Evolutionary conservation across 2,113 vertebrate species (phyloP).

Genomic region (Amphilophus citrinellus): DNA sequence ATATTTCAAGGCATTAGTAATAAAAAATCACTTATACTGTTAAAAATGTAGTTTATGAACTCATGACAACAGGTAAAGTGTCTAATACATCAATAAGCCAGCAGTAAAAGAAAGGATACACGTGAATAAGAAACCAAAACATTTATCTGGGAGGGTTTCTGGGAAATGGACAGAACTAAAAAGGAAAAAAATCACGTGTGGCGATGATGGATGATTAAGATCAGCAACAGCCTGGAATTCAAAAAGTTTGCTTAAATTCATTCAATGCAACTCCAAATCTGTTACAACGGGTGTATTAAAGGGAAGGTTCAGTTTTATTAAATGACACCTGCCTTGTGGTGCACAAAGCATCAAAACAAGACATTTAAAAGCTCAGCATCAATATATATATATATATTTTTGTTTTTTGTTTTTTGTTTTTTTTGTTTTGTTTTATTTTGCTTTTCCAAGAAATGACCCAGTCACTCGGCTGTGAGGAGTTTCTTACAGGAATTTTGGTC

Average conservation of each 20-base stretch:
- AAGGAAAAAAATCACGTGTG: neutral
- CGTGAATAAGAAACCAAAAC: neutral
- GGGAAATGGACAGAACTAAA: neutral
- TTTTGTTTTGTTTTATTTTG: too few relatives aligned
- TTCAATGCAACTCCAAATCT: neutral
- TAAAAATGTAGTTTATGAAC: neutral
- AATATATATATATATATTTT: neutral
- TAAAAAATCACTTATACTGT: neutral
- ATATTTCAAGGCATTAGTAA: neutral
- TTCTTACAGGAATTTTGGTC: neutral
- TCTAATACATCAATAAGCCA: neutral
- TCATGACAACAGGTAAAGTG: neutral
- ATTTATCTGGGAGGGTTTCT: neutral
- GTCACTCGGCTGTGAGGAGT: neutral
- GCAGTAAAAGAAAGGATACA: neutral
- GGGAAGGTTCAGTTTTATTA: neutral
- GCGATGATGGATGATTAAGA: neutral
- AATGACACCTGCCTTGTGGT: neutral
- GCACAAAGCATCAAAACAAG: neutral
- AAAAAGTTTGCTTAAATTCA: neutral
- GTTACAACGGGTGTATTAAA: neutral
- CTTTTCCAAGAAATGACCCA: neutral
- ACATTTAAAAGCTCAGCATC: fast-evolving
- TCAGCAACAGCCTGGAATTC: neutral
- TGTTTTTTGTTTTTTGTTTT: too few relatives aligned